Base-by-base conservation (phyloP, 2,113 vertebrate genomes). In the Misgurnus mizolepis region DNA sequence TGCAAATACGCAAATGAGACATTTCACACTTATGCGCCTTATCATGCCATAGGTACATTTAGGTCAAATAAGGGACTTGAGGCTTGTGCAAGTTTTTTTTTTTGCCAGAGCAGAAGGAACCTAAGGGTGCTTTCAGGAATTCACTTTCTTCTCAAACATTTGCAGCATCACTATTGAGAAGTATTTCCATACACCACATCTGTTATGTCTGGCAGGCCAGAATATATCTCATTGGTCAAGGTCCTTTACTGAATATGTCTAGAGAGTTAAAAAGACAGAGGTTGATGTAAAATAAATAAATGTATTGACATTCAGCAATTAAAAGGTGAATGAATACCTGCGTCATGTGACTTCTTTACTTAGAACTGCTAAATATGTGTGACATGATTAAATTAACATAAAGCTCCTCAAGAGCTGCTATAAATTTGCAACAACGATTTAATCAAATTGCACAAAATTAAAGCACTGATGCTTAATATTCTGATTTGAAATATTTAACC, bases 131-230 rank as follows among this genome's bases (percentile, higher is more conserved):
- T 69, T 65, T 66, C 15, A 12, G 49, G 49, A 34, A 34, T 34
- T 34, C 55, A 60, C 65, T 14, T 72, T 55, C 22, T 39, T 49
- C 27, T 41, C 67, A 58, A 55, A 75, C 45, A 56, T 18, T 81
- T 80, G 73, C 61, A 69, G 41, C 27, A 60, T 62, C 71, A 65
- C 80, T 45, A 49, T 56, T 40, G 76, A 55, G 50, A 8, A 50
- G 67, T 76, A 74, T 86, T 71, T 82, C 49, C 49, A 18, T 71
- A 79, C 49, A 47, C 58, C 14, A 61, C 56, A 78, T 10, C 56
- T 55, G 76, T 75, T 9, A 45, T 79, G 58, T 92, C 92, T 93
- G 91, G 89, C 91, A 89, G 91, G 90, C 90, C 90, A 92, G 91
- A 92, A 91, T 86, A 56, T 65, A 64, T 64, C 72, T 70, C 47